Conservation (phyloP, 1,140 invertebrate genomes). For the Antheraea pernyi region DNA sequence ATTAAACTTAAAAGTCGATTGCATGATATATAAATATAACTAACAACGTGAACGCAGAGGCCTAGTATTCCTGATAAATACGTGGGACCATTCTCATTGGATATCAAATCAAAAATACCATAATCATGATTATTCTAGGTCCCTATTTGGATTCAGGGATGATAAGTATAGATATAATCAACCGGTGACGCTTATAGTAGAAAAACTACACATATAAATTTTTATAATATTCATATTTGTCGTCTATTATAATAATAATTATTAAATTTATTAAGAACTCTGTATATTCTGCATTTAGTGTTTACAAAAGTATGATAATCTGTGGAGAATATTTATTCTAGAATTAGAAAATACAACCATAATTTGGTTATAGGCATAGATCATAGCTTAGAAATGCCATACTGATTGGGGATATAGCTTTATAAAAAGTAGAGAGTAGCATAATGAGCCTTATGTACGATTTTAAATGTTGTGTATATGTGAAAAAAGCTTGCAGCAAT, state of each 20-base stretch:
- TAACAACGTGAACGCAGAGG: conserved; percentile 22
- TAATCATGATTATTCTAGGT: conserved; percentile 62
- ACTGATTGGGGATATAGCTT: conserved; percentile 78
- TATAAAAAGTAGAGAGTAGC: conserved; percentile 72
- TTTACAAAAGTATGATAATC: conserved; percentile 39
- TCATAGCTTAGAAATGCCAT: conserved; percentile 47
- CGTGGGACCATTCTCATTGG: conserved; percentile 69
- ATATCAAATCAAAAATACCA: conserved; percentile 65
- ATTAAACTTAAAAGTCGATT: neutral
- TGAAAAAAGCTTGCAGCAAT: conserved; percentile 35
- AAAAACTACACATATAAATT: conserved; percentile 44
- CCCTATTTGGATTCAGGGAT: conserved; percentile 54
- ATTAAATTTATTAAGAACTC: conserved; percentile 41
- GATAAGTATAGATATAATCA: conserved; percentile 63
- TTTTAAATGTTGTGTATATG: conserved; percentile 29
- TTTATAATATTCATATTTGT: conserved; percentile 73
- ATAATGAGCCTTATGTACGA: conserved; percentile 46
- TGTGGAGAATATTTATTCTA: conserved; percentile 14
- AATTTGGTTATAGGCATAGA: neutral
- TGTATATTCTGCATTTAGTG: conserved; percentile 69
- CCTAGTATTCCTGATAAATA: conserved; percentile 60
- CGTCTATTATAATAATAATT: conserved; percentile 47
- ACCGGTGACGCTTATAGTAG: conserved; percentile 74
- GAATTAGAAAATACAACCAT: neutral
- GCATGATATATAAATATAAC: neutral